Conservation (phyloP, 2,888 invertebrate species). For the Podabrus alpinus region DNA sequence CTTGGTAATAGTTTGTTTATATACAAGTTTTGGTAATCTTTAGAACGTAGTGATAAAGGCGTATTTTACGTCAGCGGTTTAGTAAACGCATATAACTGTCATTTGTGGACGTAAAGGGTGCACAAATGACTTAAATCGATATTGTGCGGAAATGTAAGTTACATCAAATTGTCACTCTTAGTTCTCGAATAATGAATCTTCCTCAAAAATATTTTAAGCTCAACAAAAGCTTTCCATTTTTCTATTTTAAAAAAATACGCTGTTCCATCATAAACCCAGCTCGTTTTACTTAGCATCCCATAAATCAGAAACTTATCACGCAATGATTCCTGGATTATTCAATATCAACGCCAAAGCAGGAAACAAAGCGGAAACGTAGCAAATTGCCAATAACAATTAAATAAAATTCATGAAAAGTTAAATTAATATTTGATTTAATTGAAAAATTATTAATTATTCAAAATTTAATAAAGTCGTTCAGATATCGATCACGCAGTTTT, state of each 20-base stretch:
- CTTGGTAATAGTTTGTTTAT: conserved; percentile 2
- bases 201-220: not conserved
- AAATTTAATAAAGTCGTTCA: not conserved
- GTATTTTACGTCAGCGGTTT: conserved; percentile 3
- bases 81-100: conserved; percentile 2
- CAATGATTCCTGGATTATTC: conserved; percentile 18
- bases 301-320: conserved; percentile 18
- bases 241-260: conserved; percentile 4
- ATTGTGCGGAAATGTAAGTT: not conserved
- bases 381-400: conserved; percentile 7
- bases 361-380: conserved; percentile 12
- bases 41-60: not conserved
- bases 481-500: not conserved
- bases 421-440: not conserved
- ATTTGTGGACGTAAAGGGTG: conserved; percentile 2
- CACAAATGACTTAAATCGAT: conserved; percentile 1
- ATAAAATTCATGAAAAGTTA: conserved; percentile 3
- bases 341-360: conserved; percentile 9
- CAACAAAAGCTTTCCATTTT: conserved; percentile 1
- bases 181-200: not conserved
- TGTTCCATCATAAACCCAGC: conserved; percentile 1
- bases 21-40: conserved; percentile 3
- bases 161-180: not conserved
- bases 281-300: conserved; percentile 12
- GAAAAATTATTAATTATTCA: not conserved